Evolutionary conservation across 2,113 vertebrate species (phyloP), one percentile per base, ranked within the genome.

Genomic region (Illadopsis cleaveri): DNA sequence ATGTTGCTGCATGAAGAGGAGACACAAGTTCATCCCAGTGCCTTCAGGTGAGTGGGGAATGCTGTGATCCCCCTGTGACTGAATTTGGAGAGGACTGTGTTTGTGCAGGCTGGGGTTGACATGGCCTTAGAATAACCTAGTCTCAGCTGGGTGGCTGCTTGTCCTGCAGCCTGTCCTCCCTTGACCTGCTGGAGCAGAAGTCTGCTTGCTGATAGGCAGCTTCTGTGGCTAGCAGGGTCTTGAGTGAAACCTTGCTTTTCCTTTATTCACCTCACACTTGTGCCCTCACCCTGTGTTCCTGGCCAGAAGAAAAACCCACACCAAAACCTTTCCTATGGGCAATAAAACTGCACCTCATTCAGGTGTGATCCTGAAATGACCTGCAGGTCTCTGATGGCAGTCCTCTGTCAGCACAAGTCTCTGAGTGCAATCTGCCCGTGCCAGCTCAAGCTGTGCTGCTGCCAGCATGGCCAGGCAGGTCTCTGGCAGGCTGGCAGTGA

Each of bases 1-100:
- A 37, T 97, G 95, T 17, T 97, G 97, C 94, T 97, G 93, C 86
- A 82, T 96, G 96, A 97, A 57, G 66, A 96, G 90, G 79, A 97
- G 87, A 60, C 92, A 93, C 66, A 95, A 93, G 60, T 97, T 97
- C 89, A 90, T 96, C 60, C 92, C 92, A 0, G 89, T 97, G 61
- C 97, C 97, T 77, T 96, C 96, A 73, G 97, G 97, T 97, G 62
- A 96, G 96, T 58, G 54, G 38, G 57, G 37, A 82, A 35, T 2
- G 5, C n/a, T 60, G 22, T 30, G 57, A 19, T 2, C 1, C 4
- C 10, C 11, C 5, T 8, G 21, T n/a, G 5, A 20, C 37, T 42
- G 42, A 27, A 13, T 44, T 68, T 37, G 27, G 16, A 47, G 62
- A 42, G 22, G 19, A 12, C 8, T 19, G 7, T 38, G 17, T 50